Evolutionary conservation across 2,113 vertebrate genomes (phyloP), one percentile per base, ranked within the genome.

Genomic region (Psephotus haematonotus): DNA sequence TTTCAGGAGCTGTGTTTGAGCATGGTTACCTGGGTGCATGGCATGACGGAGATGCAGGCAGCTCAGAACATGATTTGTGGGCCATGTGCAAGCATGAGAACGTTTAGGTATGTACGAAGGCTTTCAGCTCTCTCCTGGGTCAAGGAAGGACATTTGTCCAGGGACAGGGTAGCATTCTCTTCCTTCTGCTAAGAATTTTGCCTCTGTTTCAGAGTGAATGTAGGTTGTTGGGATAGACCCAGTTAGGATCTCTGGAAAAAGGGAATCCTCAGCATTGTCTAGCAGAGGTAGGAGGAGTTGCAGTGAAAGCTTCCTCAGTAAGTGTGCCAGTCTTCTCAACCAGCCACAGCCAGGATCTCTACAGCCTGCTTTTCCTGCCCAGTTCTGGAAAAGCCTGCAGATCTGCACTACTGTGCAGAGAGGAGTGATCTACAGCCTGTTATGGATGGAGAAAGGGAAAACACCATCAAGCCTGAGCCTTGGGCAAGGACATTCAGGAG

Each of bases 31-130:
- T 8, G 16, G 9, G 31, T 33, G 17, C 35, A 7, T 0, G 1
- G 57, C 7, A 2, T 24, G 65, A 37, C 1, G 0, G 44, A 43
- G 27, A 17, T 29, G 37, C 37, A 65, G 18, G 49, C 29, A 8
- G 33, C 52, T 77, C 52, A 53, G 24, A 43, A 63, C 2, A 2
- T 27, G 28, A 25, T 57, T 33, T 28, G 11, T 28, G 65, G 49
- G 14, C 43, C 13, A 4, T 39, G 22, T 2, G 2, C 0, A 4
- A 44, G 59, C 23, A 6, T 13, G 60, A 47, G 20, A 31, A 29
- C 0, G 0, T 16, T 29, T 29, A 25, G 44, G 17, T 59, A 5
- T 1, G 1, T 47, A 19, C 1, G 0, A 33, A 69, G 59, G 47
- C 49, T 60, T 72, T 65, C 1, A 1, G 44, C 19, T 55, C 64